Percentiles rank a stretch among this genome's conserved stretches.
These are phyloP conservation scores for Dendronephthya gigantea DNA, from an alignment of 64 coral and sea anemone genomes.

Conservation along the genomic window DNA sequence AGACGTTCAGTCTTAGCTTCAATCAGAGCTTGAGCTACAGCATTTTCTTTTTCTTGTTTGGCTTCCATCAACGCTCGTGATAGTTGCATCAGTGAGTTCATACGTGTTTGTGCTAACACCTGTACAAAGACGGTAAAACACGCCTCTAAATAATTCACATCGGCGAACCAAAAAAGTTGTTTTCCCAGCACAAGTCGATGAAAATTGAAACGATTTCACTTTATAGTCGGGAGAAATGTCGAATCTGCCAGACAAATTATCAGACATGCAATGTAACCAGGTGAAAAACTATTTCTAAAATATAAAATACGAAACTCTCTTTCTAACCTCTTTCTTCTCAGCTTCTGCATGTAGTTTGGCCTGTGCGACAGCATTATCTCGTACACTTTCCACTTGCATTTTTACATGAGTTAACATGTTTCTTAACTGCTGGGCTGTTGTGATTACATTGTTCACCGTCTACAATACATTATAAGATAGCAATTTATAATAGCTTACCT, in stretches of 20 bases:
- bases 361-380: conserved; percentile 77
- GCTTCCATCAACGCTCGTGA: conserved; percentile 84
- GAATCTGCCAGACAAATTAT: no score
- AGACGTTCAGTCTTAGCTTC: conserved; percentile 80
- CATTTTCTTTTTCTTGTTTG: conserved; percentile 66
- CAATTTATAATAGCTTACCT: background rate
- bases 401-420: conserved; percentile 94
- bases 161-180: no score
- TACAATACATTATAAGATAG: no score
- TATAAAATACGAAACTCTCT: no score
- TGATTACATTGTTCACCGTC: conserved; percentile 80
- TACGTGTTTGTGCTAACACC: conserved; percentile 77
- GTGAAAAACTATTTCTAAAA: no score
- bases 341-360: conserved; percentile 90
- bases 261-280: no score
- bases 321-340: conserved; percentile 84
- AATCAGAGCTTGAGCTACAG: conserved; percentile 62
- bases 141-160: no score
- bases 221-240: no score
- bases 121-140: background rate
- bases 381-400: conserved; percentile 73
- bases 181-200: no score
- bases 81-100: conserved; percentile 87
- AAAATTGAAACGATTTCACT: no score
- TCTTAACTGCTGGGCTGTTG: conserved; percentile 83